Conservation (phyloP, 2,797 vertebrate species). For the Tapirus indicus region DNA sequence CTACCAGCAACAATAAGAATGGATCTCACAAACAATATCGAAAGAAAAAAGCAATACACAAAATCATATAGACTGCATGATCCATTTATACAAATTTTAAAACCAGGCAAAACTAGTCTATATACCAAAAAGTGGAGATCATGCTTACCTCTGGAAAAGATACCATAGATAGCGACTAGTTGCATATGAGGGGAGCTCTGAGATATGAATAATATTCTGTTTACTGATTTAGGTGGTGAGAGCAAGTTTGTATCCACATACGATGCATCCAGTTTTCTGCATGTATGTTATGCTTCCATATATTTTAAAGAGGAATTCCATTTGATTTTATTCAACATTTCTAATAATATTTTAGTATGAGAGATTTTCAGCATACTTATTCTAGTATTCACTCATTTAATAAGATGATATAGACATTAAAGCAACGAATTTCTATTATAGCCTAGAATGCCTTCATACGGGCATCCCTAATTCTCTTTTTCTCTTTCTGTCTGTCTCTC, state of each 20-base stretch:
- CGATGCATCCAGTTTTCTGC: neutral
- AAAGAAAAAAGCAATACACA: neutral
- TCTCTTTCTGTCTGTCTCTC: neutral
- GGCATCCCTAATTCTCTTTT: neutral
- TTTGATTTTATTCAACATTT: neutral
- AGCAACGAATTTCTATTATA: neutral
- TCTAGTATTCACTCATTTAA: neutral
- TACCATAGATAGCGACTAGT: neutral
- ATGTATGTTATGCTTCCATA: neutral
- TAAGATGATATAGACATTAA: neutral
- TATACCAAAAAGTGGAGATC: neutral
- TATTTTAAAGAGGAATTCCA: neutral
- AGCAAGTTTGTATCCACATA: neutral
- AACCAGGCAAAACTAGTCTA: neutral
- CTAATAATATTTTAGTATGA: neutral
- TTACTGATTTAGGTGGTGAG: neutral
- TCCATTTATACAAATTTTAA: neutral
- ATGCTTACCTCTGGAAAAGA: neutral
- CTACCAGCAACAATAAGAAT: neutral
- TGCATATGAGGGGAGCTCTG: neutral
- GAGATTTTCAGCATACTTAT: neutral
- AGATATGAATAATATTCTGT: neutral
- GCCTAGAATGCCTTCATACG: neutral
- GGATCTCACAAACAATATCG: neutral
- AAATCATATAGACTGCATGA: neutral